Base-by-base conservation (phyloP, 2,797 vertebrate genomes). In the Phoeniculus purpureus region DNA sequence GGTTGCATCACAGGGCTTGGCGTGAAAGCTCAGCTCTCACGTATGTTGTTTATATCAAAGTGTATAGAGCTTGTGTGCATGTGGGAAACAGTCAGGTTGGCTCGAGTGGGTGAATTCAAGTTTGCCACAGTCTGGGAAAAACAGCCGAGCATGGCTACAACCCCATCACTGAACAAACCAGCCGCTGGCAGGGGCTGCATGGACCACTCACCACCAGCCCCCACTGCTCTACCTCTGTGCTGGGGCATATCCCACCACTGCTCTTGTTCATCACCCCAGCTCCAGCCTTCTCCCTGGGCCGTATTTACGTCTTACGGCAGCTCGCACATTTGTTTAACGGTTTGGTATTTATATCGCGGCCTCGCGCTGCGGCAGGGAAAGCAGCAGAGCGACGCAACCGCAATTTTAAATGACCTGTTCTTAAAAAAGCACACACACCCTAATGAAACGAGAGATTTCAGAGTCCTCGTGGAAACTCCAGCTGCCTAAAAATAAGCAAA, bases 401-500 rank as follows among this genome's bases (percentile, higher is more conserved):
- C 95, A 89, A 47, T 84, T 95, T 92, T 45, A 94, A 95, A 95
- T 25, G 70, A 87, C 93, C 88, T 51, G 89, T 84, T 94, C 92
- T 88, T 94, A 78, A 96, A 96, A 96, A 94, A 91, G 89, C 89
- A 76, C 86, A 76, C 92, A 90, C 56, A 6, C 88, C 92, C 88
- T 92, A 87, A 93, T 96, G 95, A 95, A 96, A 96, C 76, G 7
- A 92, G 95, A 96, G 95, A 95, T 94, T 94, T 94, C 87, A 87
- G 95, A 94, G 93, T 95, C 95, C 92, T 95, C 87, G 54, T 87
- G 95, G 96, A 95, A 94, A 95, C 87, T 96, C 93, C 93, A 92
- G 84, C 84, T 68, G 52, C 85, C 92, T 94, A 93, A 95, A 96
- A 95, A 94, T 92, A 96, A 68, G 34, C 80, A 54, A 40, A n/a